Conservation (phyloP, 1,140 invertebrate genomes). For the Globodera rostochiensis region DNA sequence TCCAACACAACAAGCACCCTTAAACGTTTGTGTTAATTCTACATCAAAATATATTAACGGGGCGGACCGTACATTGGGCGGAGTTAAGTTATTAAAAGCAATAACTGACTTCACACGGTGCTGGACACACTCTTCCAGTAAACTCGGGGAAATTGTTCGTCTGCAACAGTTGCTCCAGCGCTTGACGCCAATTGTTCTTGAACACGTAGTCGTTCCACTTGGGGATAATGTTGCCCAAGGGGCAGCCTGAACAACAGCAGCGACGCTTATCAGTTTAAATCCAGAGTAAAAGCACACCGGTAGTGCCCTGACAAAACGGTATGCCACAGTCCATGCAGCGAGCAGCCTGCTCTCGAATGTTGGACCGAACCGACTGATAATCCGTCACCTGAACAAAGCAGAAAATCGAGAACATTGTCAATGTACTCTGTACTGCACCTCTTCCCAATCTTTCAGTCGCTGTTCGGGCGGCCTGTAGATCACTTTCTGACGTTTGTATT, state of each 20-base stretch:
- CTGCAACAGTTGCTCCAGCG: slow-evolving; percentile 89
- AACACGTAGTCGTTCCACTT: slow-evolving; percentile 98
- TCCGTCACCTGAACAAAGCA: slow-evolving; percentile 70
- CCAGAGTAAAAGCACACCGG: slow-evolving; percentile 71
- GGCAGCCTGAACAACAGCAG: slow-evolving; percentile 69
- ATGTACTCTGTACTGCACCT: slow-evolving; percentile 69
- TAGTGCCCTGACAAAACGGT: slow-evolving; percentile 94
- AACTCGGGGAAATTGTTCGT: slow-evolving; percentile 99
- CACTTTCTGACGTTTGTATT: slow-evolving; percentile 84
- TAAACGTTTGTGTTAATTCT: neutral
- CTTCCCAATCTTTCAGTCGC: slow-evolving; percentile 89
- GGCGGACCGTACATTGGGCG: neutral
- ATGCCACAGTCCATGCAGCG: slow-evolving; percentile 99
- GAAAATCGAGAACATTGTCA: neutral
- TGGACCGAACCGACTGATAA: slow-evolving; percentile 80
- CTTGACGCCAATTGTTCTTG: slow-evolving; percentile 90
- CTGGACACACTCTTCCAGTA: slow-evolving; percentile 94
- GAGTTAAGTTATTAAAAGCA: slow-evolving; percentile 11
- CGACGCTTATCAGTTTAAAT: neutral
- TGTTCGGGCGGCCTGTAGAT: slow-evolving; percentile 82
- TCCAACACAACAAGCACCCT: slow-evolving; percentile 90
- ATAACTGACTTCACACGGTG: slow-evolving; percentile 81
- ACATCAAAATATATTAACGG: no score
- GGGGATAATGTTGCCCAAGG: slow-evolving; percentile 95
- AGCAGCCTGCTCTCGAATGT: slow-evolving; percentile 85